Base-by-base conservation (phyloP, 2,113 vertebrate genomes). In the Phalacrocorax brasilianus region DNA sequence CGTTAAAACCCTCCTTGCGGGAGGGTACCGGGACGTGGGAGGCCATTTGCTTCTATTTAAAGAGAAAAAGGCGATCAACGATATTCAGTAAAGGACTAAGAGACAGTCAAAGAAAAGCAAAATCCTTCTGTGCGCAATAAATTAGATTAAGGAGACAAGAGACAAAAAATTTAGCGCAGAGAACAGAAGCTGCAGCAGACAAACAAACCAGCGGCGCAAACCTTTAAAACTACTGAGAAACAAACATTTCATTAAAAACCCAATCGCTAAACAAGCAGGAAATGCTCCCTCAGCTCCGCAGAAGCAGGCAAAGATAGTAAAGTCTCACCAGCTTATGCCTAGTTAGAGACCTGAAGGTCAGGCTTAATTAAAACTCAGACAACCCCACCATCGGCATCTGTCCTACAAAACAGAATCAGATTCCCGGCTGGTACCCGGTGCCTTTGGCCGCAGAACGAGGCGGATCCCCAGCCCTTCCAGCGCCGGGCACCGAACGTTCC, bases 201-300 rank as follows among this genome's bases (percentile, higher is more conserved):
- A 76, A 96, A 79, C 56, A 86, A 95, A 35, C 68, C 80, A 73
- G 67, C 3, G 1, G 68, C 59, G 71, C 12, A 91, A 82, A 90
- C 35, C 66, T 55, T 66, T 66, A n/a, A 45, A 70, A 66, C 55
- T 70, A 58, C 55, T 9, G 74, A 82, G 72, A 91, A 95, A 88
- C 30, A 70, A 85, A 42, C 66, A 65, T 88, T 80, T 76, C 82
- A 96, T 95, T 76, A 93, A 94, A 96, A 85, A 20, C 6, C 24
- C 32, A 61, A 30, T 23, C 4, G 6, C 63, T 14, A 50, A 91
- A 40, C 13, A 32, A 78, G 85, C 2, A 55, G 81, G 49, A 85
- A 68, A 49, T 1, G 3, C 24, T 78, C 80, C 85, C 73, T 42
- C 33, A 6, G 78, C 82, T 50, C 45, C 65, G 20, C 40, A 77